A percentile compares a stretch with the other conserved stretches of the same genome.
Evolutionary conservation across 1,140 invertebrate species (phyloP).

Genomic region (Danaus melanippus): DNA sequence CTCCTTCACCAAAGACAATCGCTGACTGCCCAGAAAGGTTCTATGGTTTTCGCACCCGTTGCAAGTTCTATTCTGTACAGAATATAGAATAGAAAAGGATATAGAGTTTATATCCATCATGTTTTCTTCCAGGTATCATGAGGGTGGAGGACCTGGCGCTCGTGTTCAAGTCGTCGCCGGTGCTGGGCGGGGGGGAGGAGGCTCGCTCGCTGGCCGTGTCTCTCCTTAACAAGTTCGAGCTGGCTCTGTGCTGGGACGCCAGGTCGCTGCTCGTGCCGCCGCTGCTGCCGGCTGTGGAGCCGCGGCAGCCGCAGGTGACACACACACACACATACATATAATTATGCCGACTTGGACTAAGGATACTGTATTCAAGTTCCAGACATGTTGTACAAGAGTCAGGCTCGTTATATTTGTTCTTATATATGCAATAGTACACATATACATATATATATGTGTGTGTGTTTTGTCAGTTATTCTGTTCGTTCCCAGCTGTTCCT

Average conservation of each 20-base stretch:
- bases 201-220: constrained; percentile 89
- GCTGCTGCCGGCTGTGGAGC: constrained; percentile 75
- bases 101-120: too few species aligned
- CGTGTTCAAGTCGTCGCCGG: constrained; percentile 90
- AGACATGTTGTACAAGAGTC: too few species aligned
- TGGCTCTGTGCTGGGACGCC: constrained; percentile 97
- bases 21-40: too few species aligned
- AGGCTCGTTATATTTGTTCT: too few species aligned
- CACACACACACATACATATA: not conserved
- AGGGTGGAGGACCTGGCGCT: constrained; percentile 93
- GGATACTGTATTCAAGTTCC: too few species aligned
- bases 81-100: too few species aligned
- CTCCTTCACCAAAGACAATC: too few species aligned
- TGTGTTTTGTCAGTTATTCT: constrained; percentile 76
- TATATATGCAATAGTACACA: too few species aligned
- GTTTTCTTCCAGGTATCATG: constrained; percentile 81
- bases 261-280: constrained; percentile 93
- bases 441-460: too few species aligned
- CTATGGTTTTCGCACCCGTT: too few species aligned
- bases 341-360: too few species aligned
- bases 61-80: too few species aligned
- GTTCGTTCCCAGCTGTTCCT: constrained; percentile 67
- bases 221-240: constrained; percentile 96
- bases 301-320: constrained; percentile 27
- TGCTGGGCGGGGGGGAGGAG: constrained; percentile 88